phyloP scores from a whole-genome alignment of 2,797 vertebrate species.

The Sphenodon punctatus region DNA sequence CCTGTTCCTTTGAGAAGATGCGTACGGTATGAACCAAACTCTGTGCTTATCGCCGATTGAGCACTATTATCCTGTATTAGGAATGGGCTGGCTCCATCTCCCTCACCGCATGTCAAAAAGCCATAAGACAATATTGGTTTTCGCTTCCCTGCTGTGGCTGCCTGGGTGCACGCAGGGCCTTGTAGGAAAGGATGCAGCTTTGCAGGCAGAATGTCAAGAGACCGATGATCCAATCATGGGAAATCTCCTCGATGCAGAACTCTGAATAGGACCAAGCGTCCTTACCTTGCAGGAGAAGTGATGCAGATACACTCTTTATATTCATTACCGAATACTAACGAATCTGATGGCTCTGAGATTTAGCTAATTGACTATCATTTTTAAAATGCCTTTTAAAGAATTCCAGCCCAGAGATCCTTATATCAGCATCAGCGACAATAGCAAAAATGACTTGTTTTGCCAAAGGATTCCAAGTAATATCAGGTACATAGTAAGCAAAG shows the following conservation, averaged over 20 bases:
- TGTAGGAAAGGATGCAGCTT: slow-evolving; percentile 32
- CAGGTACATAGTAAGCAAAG: not conserved
- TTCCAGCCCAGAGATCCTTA: not conserved
- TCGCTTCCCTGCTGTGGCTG: slow-evolving; percentile 66
- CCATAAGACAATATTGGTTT: slow-evolving; percentile 70
- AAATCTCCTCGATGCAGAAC: slow-evolving; percentile 41
- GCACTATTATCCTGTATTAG: slow-evolving; percentile 70
- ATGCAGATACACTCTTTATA: slow-evolving; percentile 16
- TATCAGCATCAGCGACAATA: not conserved
- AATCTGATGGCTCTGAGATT: not conserved
- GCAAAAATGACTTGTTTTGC: not conserved
- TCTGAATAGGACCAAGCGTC: slow-evolving; percentile 42
- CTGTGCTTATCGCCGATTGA: slow-evolving; percentile 46
- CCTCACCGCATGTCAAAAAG: slow-evolving; percentile 52
- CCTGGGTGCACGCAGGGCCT: slow-evolving; percentile 54
- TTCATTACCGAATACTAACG: not conserved
- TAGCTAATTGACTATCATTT: not conserved
- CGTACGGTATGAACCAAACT: slow-evolving; percentile 40
- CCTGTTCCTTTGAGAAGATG: too few species aligned
- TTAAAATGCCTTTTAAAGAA: not conserved
- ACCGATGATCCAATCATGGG: slow-evolving; percentile 59
- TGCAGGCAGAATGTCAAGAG: slow-evolving; percentile 11
- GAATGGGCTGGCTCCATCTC: slow-evolving; percentile 51
- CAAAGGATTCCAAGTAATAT: not conserved
- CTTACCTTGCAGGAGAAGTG: slow-evolving; percentile 36